phyloP scores from a whole-genome alignment of 30 jellyfish, hydroid and myxozoan species.

The Cassiopea xamachana region DNA sequence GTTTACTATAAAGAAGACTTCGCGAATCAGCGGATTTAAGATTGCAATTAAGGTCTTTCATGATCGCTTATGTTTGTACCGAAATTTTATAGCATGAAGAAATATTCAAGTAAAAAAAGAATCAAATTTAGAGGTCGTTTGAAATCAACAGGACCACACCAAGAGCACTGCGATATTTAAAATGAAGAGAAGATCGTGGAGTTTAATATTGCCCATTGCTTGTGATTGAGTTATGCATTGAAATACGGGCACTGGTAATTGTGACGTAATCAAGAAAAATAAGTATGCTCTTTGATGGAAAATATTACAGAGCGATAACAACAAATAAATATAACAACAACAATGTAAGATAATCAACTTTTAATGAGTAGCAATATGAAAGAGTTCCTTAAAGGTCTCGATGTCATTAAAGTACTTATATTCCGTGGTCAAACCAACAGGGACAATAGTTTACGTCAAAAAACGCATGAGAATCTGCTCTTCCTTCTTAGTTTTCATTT shows the following conservation, averaged over 20 bases:
- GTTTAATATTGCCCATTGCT: not conserved
- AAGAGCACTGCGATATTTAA: not conserved
- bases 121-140: not conserved
- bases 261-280: not conserved
- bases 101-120: not conserved
- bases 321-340: not conserved
- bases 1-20: not conserved
- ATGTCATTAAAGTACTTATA: not conserved
- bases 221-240: not conserved
- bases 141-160: not conserved
- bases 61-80: not conserved
- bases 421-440: conserved; percentile 22
- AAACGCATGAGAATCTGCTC: not conserved
- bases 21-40: not conserved
- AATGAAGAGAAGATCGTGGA: too few relatives aligned
- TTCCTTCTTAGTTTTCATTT: not conserved
- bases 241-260: not conserved
- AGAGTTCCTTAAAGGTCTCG: not conserved
- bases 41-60: not conserved
- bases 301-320: not conserved
- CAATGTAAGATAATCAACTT: not conserved
- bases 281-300: not conserved
- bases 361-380: not conserved
- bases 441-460: conserved; percentile 18
- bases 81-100: not conserved